phyloP scores from a whole-genome alignment of 2,113 vertebrate genomes.

The Kobus ellipsiprymnus region DNA sequence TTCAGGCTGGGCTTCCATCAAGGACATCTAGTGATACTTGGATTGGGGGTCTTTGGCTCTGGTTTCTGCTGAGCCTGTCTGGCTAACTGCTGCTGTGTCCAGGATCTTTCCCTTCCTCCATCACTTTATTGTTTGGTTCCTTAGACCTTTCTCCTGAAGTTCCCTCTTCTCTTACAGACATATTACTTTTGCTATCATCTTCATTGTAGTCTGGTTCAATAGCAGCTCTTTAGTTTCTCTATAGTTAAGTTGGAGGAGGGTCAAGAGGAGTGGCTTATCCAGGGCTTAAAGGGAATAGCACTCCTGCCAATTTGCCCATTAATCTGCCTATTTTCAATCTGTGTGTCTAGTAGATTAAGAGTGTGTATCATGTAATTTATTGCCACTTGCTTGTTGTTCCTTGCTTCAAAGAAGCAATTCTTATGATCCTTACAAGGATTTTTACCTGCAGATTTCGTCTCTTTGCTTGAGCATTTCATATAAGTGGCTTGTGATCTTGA shows the following conservation, averaged over 20 bases:
- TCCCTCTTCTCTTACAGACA: conserved; percentile 80
- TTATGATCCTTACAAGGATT: conserved; percentile 72
- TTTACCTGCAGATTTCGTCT: conserved; percentile 77
- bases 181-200: conserved; percentile 84
- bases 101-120: conserved; percentile 71
- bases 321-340: conserved; percentile 72
- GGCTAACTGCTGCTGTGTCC: conserved; percentile 4
- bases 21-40: conserved; percentile 79
- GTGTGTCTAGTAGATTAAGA: conserved; percentile 68
- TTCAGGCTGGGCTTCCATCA: conserved; percentile 79
- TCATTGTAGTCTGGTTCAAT: conserved; percentile 96
- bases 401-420: conserved; percentile 69
- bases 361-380: conserved; percentile 52
- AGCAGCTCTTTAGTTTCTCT: conserved; percentile 93
- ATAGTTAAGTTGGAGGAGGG: conserved; percentile 84
- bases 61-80: conserved; percentile 42
- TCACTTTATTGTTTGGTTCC: conserved; percentile 78
- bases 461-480: conserved; percentile 69
- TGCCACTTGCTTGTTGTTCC: conserved; percentile 64
- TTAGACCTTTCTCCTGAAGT: conserved; percentile 36
- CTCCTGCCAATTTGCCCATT: conserved; percentile 59
- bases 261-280: conserved; percentile 70
- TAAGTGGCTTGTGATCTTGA: conserved; percentile 72
- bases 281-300: conserved; percentile 72
- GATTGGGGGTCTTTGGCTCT: conserved; percentile 76